These are phyloP conservation scores for Istiophorus platypterus DNA, from an alignment of 2,113 vertebrate genomes.

Conservation along the genomic window DNA sequence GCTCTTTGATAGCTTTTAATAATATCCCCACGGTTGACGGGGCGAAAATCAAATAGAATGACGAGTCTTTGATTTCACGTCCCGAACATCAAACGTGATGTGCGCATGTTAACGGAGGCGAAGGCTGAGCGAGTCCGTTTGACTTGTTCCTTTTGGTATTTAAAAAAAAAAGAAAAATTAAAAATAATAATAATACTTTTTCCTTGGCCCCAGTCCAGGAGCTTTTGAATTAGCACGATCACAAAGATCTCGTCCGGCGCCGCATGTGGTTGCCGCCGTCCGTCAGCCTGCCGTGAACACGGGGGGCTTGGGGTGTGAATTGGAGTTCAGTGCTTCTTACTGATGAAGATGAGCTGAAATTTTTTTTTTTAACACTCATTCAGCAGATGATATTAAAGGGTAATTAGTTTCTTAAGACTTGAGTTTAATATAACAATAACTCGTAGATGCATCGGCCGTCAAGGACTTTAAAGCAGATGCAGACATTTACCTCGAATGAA, in stretches of 20 bases:
- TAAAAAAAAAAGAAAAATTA: too few relatives aligned
- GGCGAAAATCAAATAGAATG: constrained; percentile 81
- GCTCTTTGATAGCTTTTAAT: constrained; percentile 78
- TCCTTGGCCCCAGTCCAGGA: constrained; percentile 43
- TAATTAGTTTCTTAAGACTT: too few relatives aligned
- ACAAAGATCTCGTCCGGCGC: constrained; percentile 43
- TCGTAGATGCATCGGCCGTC: not conserved
- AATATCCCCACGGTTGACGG: constrained; percentile 76
- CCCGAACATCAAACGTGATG: constrained; percentile 63
- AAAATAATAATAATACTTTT: too few relatives aligned
- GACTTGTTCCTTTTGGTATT: constrained; percentile 49
- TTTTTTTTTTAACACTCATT: not conserved
- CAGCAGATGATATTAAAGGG: too few relatives aligned
- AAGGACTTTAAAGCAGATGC: too few relatives aligned
- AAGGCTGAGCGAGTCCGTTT: constrained; percentile 35
- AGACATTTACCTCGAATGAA: not conserved
- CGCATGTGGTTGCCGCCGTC: constrained; percentile 5
- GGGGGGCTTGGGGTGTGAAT: not conserved
- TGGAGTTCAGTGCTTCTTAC: not conserved
- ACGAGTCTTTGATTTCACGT: constrained; percentile 78
- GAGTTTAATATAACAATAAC: too few relatives aligned
- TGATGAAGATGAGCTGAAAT: not conserved
- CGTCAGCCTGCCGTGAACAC: not conserved
- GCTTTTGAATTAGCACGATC: constrained; percentile 65
- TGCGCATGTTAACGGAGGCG: constrained; percentile 19